Evolutionary conservation across 2,113 vertebrate genomes (phyloP).

Genomic region (Semnornis frantzii): DNA sequence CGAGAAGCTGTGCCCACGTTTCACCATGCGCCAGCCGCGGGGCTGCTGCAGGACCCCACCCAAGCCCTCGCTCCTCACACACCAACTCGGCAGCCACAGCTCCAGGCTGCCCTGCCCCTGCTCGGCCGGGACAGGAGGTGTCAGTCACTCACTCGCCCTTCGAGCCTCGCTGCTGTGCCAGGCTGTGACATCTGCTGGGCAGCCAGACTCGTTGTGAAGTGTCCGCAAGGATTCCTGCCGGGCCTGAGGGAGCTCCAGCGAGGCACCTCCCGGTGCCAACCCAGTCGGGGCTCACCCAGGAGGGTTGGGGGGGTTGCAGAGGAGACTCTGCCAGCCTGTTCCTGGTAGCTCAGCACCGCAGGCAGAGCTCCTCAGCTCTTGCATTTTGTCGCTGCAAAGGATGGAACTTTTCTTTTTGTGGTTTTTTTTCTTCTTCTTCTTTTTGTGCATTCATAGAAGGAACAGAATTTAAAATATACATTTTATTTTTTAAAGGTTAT

Average conservation of each 20-base stretch:
- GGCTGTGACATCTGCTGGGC: not conserved
- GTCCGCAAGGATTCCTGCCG: not conserved
- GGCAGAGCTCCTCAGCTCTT: conserved; percentile 26
- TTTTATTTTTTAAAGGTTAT: conserved; percentile 74
- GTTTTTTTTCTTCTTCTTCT: not conserved
- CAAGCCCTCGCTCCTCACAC: not conserved
- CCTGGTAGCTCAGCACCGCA: not conserved
- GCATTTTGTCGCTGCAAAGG: conserved; percentile 26
- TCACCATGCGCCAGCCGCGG: not conserved
- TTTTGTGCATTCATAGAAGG: conserved; percentile 66
- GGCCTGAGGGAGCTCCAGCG: not conserved
- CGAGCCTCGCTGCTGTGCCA: not conserved
- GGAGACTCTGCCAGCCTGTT: not conserved
- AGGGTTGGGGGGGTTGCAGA: not conserved
- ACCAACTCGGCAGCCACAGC: rapidly evolving
- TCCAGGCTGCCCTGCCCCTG: not conserved
- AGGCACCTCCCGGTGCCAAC: not conserved
- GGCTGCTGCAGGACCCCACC: not conserved
- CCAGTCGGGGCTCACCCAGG: not conserved
- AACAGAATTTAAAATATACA: conserved; percentile 52
- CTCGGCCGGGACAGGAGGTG: not conserved
- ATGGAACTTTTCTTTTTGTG: conserved; percentile 48
- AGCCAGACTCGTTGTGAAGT: not conserved
- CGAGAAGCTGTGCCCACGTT: not conserved
- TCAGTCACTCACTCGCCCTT: not conserved